phyloP scores from a whole-genome alignment of 2,797 vertebrate species.

The Phoebastria nigripes region DNA sequence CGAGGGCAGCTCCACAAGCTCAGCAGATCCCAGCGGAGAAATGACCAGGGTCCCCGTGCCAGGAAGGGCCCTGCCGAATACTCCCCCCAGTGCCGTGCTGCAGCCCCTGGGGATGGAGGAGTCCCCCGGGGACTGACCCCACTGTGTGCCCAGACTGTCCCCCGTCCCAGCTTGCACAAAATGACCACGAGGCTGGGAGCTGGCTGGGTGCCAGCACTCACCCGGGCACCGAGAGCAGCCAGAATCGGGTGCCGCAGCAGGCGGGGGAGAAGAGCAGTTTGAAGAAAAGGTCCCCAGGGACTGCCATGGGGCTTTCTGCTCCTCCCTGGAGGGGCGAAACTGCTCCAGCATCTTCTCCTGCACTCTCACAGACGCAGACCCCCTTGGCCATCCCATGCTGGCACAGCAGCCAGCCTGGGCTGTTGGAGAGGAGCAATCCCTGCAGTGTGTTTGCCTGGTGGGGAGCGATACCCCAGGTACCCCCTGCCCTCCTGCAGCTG shows the following conservation, averaged over 20 bases:
- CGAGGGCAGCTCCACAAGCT: not conserved
- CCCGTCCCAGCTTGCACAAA: not conserved
- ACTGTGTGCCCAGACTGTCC: not conserved
- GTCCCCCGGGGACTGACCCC: not conserved
- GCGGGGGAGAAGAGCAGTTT: not conserved
- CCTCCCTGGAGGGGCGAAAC: not conserved
- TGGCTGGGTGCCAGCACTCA: not conserved
- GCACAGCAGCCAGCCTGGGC: not conserved
- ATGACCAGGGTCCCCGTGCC: fast-evolving
- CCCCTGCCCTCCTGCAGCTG: not conserved
- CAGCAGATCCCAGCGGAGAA: not conserved
- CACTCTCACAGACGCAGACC: not conserved
- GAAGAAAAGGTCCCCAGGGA: not conserved
- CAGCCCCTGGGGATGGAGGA: not conserved
- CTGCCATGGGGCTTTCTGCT: not conserved
- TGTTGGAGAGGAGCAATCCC: not conserved
- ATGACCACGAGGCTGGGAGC: not conserved
- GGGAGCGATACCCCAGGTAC: fast-evolving
- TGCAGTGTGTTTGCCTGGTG: not conserved
- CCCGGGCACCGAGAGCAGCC: not conserved
- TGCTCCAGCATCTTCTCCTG: not conserved
- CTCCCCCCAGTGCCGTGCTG: fast-evolving
- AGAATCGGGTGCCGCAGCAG: constrained; percentile 26
- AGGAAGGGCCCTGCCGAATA: not conserved
- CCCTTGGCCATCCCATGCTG: not conserved